Evolutionary conservation across 2,888 invertebrate genomes (phyloP).

Genomic region (Leucoptera coffeella): DNA sequence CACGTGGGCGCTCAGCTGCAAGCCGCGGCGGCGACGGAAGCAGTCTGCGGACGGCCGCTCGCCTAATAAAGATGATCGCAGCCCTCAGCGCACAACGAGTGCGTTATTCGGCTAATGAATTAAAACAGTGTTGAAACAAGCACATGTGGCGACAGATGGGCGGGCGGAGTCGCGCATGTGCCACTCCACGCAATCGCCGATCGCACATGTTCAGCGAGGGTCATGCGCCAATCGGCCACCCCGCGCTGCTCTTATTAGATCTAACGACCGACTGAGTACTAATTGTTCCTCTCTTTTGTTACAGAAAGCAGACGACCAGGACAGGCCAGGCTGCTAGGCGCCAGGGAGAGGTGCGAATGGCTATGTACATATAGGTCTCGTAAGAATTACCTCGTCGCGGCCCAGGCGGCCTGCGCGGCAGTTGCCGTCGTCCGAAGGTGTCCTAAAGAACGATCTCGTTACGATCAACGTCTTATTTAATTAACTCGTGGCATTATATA

Average conservation of each 20-base stretch:
- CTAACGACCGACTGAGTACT: not conserved
- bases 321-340: constrained; percentile 53
- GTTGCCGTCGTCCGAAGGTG: not conserved
- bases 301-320: constrained; percentile 60
- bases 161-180: constrained; percentile 28
- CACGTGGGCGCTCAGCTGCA: constrained; percentile 51
- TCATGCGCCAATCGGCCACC: too few relatives aligned
- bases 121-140: constrained; percentile 39
- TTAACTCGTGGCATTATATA: constrained; percentile 40
- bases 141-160: constrained; percentile 50
- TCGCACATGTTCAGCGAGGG: constrained; percentile 11
- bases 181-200: constrained; percentile 32
- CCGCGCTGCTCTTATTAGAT: too few relatives aligned
- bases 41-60: too few relatives aligned
- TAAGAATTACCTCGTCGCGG: constrained; percentile 24
- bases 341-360: constrained; percentile 13
- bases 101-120: constrained; percentile 41
- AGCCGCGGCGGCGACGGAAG: constrained; percentile 32
- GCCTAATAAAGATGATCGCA: too few relatives aligned
- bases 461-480: constrained; percentile 41
- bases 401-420: not conserved
- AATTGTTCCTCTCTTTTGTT: constrained; percentile 30
- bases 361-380: constrained; percentile 7
- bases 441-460: constrained; percentile 34
- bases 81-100: too few relatives aligned